Evolutionary conservation across 2,888 invertebrate species (phyloP), one percentile per base, ranked within the genome.

Genomic region (Ectobius pallidus): DNA sequence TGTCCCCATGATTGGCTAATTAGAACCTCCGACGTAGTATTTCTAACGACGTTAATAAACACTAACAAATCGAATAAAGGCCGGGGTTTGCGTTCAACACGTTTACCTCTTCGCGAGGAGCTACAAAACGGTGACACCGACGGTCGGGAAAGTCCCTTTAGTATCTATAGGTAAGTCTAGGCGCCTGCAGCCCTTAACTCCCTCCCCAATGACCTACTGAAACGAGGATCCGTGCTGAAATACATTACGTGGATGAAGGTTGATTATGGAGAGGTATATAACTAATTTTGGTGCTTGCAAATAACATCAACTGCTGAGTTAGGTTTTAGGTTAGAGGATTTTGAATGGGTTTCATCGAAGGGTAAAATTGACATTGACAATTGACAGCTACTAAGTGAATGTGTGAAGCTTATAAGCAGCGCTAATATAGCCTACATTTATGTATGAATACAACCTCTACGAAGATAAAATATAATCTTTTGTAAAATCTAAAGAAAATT

Each of bases 41-140:
- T 80, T 80, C 82, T 83, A 83, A 84, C 82, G 82, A 81, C 82
- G 82, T 83, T 84, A 83, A 83, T 83, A 83, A 83, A 80, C 82
- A 81, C 78, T 80, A 81, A 81, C 80, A 79, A 81, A 81, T 81
- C 80, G 80, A 79, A 81, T 81, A 80, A n/a, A 81, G 79, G 79
- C 2, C 22, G 49, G 34, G 79, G 78, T 79, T 78, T 78, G 79
- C 79, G 78, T 62, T 61, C 61, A 62, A 34, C 62, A 62, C 62
- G 62, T 62, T 62, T 32, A 32, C 62, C 11, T 20, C 14, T 20
- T 58, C n/a, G 34, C 18, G 34, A 62, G 62, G 32, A 9, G 16
- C 2, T 18, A 32, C n/a, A 30, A n/a, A 32, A 30, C 61, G 18
- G 32, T 62, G 39, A 18, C 18, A 18, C 62, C 7, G 30, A n/a